Evolutionary conservation across 2,113 vertebrate genomes (phyloP).

Genomic region (Danionella cerebrum): DNA sequence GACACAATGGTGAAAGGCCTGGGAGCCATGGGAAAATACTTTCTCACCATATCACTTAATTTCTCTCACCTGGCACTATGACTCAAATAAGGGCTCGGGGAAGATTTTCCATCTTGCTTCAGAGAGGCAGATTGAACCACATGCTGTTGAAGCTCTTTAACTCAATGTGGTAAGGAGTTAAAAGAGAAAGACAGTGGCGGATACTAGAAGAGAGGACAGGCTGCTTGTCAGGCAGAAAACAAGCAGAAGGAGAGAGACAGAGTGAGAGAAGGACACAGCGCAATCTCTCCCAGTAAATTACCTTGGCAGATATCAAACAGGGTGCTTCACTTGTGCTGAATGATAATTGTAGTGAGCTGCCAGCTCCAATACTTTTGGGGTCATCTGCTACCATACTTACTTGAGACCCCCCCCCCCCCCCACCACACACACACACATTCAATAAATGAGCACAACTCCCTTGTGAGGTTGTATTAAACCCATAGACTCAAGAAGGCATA

Average conservation of each 20-base stretch:
- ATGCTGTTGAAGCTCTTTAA: slow-evolving; percentile 18
- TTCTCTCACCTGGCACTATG: slow-evolving; percentile 29
- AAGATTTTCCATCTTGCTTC: background rate
- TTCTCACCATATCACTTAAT: slow-evolving; percentile 27
- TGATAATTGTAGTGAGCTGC: slow-evolving; percentile 55
- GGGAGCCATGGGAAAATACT: slow-evolving; percentile 20
- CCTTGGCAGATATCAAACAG: slow-evolving; percentile 59
- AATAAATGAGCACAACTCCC: no score
- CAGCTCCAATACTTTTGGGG: slow-evolving; percentile 49
- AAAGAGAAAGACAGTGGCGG: slow-evolving; percentile 6
- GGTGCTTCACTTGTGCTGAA: slow-evolving; percentile 49
- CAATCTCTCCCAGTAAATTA: slow-evolving; percentile 64
- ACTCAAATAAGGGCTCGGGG: slow-evolving; percentile 13
- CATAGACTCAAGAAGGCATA: no score
- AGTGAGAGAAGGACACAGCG: slow-evolving; percentile 35
- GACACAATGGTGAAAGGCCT: slow-evolving; percentile 11
- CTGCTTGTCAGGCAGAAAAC: slow-evolving; percentile 18
- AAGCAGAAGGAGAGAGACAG: background rate
- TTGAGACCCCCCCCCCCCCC: slow-evolving; percentile 1
- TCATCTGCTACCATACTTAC: slow-evolving; percentile 44
- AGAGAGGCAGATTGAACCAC: slow-evolving; percentile 37
- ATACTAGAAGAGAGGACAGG: background rate
- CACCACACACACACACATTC: background rate
- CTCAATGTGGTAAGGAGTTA: slow-evolving; percentile 30
- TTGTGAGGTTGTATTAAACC: no score